Evolutionary conservation across 2,888 invertebrate species (phyloP), one percentile per base, ranked within the genome.

Genomic region (Anodontia alba): DNA sequence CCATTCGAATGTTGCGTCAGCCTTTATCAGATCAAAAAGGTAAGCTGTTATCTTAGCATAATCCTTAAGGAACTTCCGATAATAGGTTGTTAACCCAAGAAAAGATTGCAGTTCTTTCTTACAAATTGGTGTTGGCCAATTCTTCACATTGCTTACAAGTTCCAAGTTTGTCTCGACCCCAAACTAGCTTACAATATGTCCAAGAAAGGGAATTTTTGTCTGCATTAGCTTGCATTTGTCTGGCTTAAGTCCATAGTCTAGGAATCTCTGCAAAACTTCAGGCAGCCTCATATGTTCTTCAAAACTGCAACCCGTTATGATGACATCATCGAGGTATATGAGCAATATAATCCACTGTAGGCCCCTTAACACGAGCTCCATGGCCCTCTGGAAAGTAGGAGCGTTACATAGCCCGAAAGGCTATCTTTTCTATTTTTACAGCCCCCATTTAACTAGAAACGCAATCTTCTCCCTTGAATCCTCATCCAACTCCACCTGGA

Each of bases 391-490:
- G 67, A 85, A 83, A 26, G 84, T 80, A 7, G 87, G 83, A 2
- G 83, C 77, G 74, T 80, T 80, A 38, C 75, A 70, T n/a, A 87
- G 51, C n/a, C 87, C 83, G 54, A 80, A 78, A 7, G 81, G 84
- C 76, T 87, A 33, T 29, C 57, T n/a, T 10, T 42, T 31, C 66
- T 72, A 85, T 71, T 88, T 79, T 49, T 71, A 84, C 12, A 88
- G 69, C 0, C 87, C 84, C 54, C 68, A 73, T 49, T 78, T 78
- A 5, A 79, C 83, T 17, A 74, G 80, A 49, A 42, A 42, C 7
- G 42, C 42, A 7, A 15, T 42, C 71, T 83, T 87, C 12, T 66
- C 36, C 43, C 62, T 33, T 49, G 80, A 80, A 33, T 38, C 43
- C 43, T 73, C 57, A 20, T 38, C 72, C n/a, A 78, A 29, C 43